Percentiles rank a stretch among this genome's conserved stretches.
Conservation (phyloP, 2,888 invertebrate species). For the Cyclophora punctaria region DNA sequence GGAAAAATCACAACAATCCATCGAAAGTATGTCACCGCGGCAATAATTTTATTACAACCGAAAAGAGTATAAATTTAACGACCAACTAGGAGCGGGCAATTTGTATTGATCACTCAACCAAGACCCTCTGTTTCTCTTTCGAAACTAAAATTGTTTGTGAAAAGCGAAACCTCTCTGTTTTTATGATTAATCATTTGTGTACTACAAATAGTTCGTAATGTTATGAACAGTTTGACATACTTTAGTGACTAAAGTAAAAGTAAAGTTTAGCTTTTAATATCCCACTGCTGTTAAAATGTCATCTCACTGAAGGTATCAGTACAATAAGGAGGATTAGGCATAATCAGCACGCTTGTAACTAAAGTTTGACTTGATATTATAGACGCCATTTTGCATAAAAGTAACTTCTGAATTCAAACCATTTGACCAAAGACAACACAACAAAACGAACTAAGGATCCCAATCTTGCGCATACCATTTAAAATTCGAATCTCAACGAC, state of each 20-base stretch:
- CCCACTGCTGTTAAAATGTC: background rate
- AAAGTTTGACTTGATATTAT: background rate
- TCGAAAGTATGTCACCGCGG: background rate
- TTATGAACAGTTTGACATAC: background rate
- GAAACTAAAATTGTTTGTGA: conserved; percentile 5
- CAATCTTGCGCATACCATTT: too few species aligned
- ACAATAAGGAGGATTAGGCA: too few species aligned
- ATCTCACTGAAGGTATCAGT: too few species aligned
- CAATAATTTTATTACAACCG: conserved; percentile 2
- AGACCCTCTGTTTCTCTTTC: conserved; percentile 8
- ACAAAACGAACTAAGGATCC: too few species aligned
- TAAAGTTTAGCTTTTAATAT: background rate
- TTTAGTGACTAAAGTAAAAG: too few species aligned
- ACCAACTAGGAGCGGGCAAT: conserved; percentile 7
- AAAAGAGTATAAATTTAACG: conserved; percentile 7
- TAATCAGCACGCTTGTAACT: background rate
- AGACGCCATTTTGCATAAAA: too few species aligned
- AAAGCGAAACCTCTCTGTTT: conserved; percentile 1
- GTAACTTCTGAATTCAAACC: too few species aligned
- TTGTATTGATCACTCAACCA: conserved; percentile 7
- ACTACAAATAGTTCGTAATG: too few species aligned
- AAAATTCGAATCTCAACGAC: too few species aligned
- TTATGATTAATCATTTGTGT: background rate
- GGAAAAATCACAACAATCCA: background rate
- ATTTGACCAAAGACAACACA: too few species aligned